Base-by-base conservation (phyloP, 2,113 vertebrate genomes). In the Festucalex cinctus region DNA sequence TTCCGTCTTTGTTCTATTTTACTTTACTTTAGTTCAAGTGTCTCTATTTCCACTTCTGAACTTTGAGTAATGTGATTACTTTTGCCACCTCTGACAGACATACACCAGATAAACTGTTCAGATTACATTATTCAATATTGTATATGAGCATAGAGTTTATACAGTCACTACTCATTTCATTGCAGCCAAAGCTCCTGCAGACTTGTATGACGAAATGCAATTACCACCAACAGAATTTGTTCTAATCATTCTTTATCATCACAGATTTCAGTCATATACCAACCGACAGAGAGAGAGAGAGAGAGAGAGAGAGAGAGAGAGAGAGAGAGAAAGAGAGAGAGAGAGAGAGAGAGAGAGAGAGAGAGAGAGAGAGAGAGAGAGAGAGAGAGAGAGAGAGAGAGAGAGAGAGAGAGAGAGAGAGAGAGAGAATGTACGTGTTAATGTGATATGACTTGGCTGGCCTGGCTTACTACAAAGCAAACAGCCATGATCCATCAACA, bases 401-500 rank as follows among this genome's bases (percentile, higher is more conserved):
- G 63, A 41, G 53, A 22, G 37, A 10, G 56, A 32, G 36, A 26
- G 53, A n/a, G 46, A 39, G 60, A 9, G 66, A 22, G 37, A 17
- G 39, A 9, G 37, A 17, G n/a, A 2, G 37, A 3, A 26, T 44
- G 61, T 70, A 66, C 36, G 65, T 73, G 66, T 62, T 65, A 74
- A 75, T 83, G 71, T 75, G 69, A 82, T 76, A 80, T 59, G 82
- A 80, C 75, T 84, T 75, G 67, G 81, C 69, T 66, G 49, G 61
- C 68, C 70, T 54, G 43, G 49, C 68, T 76, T 68, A 76, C 70
- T 68, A 73, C 82, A 78, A 75, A 71, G 75, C 70, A 83, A 80
- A 66, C 76, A 80, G 76, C 69, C 73, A 78, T 84, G 83, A 85
- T 86, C 83, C 80, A 84, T 85, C 85, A 84, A 80, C 69, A 39